These are phyloP conservation scores for Melanargia galathea DNA, from an alignment of 2,888 invertebrate species.

Conservation along the genomic window DNA sequence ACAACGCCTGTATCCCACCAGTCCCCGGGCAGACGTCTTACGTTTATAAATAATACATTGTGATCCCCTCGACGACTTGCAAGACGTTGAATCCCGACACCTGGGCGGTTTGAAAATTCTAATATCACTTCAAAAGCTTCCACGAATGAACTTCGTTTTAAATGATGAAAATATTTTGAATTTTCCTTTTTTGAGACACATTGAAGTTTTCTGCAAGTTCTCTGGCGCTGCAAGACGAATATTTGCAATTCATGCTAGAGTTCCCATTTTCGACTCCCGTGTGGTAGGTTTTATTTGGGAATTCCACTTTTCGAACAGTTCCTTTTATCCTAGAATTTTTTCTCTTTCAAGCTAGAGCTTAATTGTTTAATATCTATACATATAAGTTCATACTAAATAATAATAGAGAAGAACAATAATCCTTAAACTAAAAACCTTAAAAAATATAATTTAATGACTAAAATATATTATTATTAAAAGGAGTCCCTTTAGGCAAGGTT, in stretches of 20 bases:
- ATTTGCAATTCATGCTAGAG: constrained; percentile 1
- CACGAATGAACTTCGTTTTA: constrained; percentile 29
- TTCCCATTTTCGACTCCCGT: background rate
- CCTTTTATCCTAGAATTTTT: too few relatives aligned
- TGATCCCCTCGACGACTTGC: constrained; percentile 52
- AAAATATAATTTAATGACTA: too few relatives aligned
- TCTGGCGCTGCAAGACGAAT: background rate
- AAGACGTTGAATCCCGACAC: constrained; percentile 45
- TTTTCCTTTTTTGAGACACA: constrained; percentile 19
- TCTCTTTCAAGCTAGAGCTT: too few relatives aligned
- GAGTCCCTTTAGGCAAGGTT: too few relatives aligned
- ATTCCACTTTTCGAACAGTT: too few relatives aligned
- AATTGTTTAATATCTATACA: too few relatives aligned
- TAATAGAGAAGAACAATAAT: too few relatives aligned
- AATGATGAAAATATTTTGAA: constrained; percentile 23
- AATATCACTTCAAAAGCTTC: constrained; percentile 42
- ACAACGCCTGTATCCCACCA: constrained; percentile 41
- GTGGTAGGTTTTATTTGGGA: background rate
- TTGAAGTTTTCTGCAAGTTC: constrained; percentile 10
- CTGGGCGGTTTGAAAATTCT: constrained; percentile 46
- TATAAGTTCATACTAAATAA: too few relatives aligned
- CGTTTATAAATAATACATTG: constrained; percentile 67
- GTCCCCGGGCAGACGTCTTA: constrained; percentile 45
- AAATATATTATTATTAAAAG: too few relatives aligned
- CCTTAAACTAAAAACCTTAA: too few relatives aligned